Base-by-base conservation (phyloP, 2,113 vertebrate species). In the Tenrec ecaudatus region DNA sequence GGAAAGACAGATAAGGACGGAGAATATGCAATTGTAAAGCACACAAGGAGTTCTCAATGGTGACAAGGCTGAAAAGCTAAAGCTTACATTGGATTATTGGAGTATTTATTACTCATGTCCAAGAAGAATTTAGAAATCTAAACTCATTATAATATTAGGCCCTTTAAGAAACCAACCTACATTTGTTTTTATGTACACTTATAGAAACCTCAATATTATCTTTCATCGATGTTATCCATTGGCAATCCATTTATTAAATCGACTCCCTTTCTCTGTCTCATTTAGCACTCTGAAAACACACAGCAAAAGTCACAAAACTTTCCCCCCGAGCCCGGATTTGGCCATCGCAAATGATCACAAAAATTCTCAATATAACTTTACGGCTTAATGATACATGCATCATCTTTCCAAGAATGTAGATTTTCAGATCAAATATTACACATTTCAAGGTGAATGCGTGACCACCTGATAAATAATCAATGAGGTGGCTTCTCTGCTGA, bases 51-150 rank as follows among this genome's bases (percentile, higher is more conserved):
- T 22, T 84, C 23, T 64, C 80, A 83, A 78, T 33, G 15, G 43
- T 47, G 43, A 23, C 1, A 73, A 25, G 11, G 6, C 73, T 68
- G n/a, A 91, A 95, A 90, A 93, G 31, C 57, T 87, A 92, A 90
- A 38, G 71, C 4, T 82, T 71, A 38, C 76, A 7, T 78, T 73
- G 9, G 62, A 81, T 68, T 60, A 60, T 62, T 69, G 29, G 76
- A 78, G 64, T 62, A 23, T 40, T 58, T 69, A 86, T 80, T n/a
- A 78, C 12, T 2, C 14, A 62, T 88, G 91, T 81, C 64, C 79
- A 90, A 88, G 47, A 85, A 86, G 4, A 84, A 38, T 82, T 94
- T 80, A 71, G 17, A 84, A 91, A 73, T 85, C 36, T 78, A 91
- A 66, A 76, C 12, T 82, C 1, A 33, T 62, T 73, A 14, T 83